Conservation (phyloP, 2,888 invertebrate genomes). For the Podotricha telesiphe region DNA sequence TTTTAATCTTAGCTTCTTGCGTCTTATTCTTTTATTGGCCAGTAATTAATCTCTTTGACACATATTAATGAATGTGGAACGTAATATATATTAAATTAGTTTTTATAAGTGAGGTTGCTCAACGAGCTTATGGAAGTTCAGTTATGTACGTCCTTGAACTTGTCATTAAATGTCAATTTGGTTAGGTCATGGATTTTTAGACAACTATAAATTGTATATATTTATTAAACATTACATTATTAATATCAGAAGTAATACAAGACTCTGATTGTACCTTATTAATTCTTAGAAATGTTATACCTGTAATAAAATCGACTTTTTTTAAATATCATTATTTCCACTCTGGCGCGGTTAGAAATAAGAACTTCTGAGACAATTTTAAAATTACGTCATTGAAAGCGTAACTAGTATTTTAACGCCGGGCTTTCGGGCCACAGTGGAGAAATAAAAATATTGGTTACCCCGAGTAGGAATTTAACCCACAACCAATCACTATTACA, state of each 20-base stretch:
- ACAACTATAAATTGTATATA: neutral
- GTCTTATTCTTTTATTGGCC: neutral
- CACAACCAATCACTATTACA: too few species aligned
- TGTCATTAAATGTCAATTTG: conserved; percentile 43
- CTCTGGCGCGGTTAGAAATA: neutral
- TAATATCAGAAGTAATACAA: neutral
- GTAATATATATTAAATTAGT: neutral
- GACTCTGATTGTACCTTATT: neutral
- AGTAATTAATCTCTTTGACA: neutral
- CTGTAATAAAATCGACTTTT: neutral
- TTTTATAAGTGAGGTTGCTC: conserved; percentile 4
- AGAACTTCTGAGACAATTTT: neutral
- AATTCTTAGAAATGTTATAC: neutral
- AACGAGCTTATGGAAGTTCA: conserved; percentile 44
- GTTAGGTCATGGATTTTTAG: neutral
- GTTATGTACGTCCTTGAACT: conserved; percentile 48
- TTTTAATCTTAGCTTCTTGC: neutral
- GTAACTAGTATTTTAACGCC: too few species aligned
- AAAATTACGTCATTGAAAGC: neutral
- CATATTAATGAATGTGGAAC: neutral
- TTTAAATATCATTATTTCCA: neutral
- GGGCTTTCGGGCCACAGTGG: too few species aligned
- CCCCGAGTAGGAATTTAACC: too few species aligned
- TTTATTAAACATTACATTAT: neutral
- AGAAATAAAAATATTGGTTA: too few species aligned